Base-by-base conservation (phyloP, 2,113 vertebrate species). In the Phasianus colchicus region DNA sequence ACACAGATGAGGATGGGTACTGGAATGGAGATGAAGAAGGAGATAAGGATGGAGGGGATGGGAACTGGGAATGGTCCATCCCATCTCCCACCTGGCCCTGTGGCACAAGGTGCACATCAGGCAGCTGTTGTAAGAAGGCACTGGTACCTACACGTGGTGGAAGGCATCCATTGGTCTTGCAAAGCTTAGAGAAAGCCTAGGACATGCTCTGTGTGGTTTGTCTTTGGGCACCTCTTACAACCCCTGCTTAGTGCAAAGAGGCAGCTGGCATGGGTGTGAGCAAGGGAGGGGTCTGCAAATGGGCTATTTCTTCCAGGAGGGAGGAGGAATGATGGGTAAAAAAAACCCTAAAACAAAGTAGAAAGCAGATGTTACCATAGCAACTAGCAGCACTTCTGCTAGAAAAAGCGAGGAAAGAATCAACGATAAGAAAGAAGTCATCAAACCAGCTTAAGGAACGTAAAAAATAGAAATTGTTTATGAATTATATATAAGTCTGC, bases 401-500 rank as follows among this genome's bases (percentile, higher is more conserved):
- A 61, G 63, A 63, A 64, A 40, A 88, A 81, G 48, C 22, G 32
- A 84, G 55, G 67, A 73, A 90, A 70, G 29, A 86, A 83, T 80
- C 69, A 45, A 77, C 71, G 65, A 70, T 88, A 65, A 87, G 85
- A 42, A 91, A 79, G 83, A 80, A 92, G 52, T 72, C 93, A 96
- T 83, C 88, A 93, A 90, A 92, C 25, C 54, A 70, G 64, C 48
- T 91, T 83, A 86, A 94, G 47, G 67, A 79, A 88, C 42, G 73
- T 69, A 63, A 74, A 94, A 82, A 66, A 55, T 1, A 61, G n/a
- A 84, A 91, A 80, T 70, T 65, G 72, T 83, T 90, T 90, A 94
- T 93, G 91, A 93, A 96, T 92, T 92, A 85, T 86, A 85, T 54
- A 93, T 86, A 75, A 93, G 66, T 6, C 60, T 22, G 4, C 76